A percentile compares a stretch with the other conserved stretches of the same genome.
phyloP scores from a whole-genome alignment of 1,140 invertebrate species.

The Nasonia giraulti region DNA sequence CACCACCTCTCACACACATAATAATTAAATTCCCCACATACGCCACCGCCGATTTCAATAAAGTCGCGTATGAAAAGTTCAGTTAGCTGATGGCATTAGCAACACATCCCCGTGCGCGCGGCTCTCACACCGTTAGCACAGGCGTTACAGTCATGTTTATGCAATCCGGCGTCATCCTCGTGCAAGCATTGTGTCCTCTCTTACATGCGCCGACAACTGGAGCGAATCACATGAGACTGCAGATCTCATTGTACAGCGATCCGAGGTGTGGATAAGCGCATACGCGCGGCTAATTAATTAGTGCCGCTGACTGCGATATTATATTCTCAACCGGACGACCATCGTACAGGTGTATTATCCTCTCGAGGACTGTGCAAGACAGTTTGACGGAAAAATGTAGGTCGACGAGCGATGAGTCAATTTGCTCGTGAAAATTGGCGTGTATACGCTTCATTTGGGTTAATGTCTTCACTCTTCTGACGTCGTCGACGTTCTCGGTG shows the following conservation, averaged over 20 bases:
- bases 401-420: too few relatives aligned
- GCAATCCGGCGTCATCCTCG: background rate
- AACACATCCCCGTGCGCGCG: background rate
- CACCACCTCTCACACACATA: background rate
- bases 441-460: background rate
- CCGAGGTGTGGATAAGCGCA: background rate
- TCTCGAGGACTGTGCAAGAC: too few relatives aligned
- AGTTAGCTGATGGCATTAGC: background rate
- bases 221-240: slow-evolving; percentile 39
- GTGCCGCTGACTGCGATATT: background rate
- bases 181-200: too few relatives aligned
- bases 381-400: too few relatives aligned
- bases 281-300: slow-evolving; percentile 29
- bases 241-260: slow-evolving; percentile 24
- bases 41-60: background rate
- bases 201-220: slow-evolving; percentile 1
- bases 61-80: background rate
- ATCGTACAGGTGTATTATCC: too few relatives aligned
- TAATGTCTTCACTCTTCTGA: background rate
- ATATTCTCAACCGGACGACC: too few relatives aligned
- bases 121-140: background rate
- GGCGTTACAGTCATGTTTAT: background rate
- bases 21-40: background rate
- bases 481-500: too few relatives aligned
- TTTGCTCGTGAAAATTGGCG: too few relatives aligned